Evolutionary conservation across 2,888 invertebrate species (phyloP), one percentile per base, ranked within the genome.

Genomic region (Halictus ligatus): DNA sequence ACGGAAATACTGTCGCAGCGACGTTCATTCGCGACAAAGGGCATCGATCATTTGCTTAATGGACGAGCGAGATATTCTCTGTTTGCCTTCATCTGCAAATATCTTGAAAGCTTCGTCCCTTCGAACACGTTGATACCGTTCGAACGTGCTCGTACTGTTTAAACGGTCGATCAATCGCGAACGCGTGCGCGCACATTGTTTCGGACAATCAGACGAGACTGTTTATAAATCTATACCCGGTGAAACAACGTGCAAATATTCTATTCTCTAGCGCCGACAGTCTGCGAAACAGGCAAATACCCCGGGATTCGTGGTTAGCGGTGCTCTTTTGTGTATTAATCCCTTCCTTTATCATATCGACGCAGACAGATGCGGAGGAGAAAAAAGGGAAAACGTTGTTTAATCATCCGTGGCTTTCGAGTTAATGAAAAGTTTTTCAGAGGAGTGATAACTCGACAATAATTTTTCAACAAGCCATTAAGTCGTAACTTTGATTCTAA

Each of bases 21-120:
- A 12, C 60, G 69, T 60, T 71, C 58, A 35, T 72, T 60, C 79
- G 81, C 46, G 81, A 81, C 71, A 81, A 81, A 81, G 58, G 58
- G 54, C 78, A 81, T 78, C 67, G 80, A 82, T 80, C 81, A 80
- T 74, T 80, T 74, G 81, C 48, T 80, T 82, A 82, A 82, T 67
- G 54, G 50, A 67, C 46, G 64, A 80, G 54, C 67, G 81, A 82
- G 79, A 74, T 82, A 80, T 82, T 54, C 73, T 48, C 72, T 73
- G 80, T 81, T 81, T 80, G 54, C 73, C 40, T 54, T 46, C 48
- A 21, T 29, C 50, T 82, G 60, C 80, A 73, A 81, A 81, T 80
- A 82, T 82, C 81, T 82, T 74, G 81, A 82, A 80, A 82, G 73
- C 67, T 80, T 73, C 29, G 50, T 35, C 69, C 60, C 69, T 69